Conservation (phyloP, 2,888 invertebrate species). For the Nemoura dubitans region DNA sequence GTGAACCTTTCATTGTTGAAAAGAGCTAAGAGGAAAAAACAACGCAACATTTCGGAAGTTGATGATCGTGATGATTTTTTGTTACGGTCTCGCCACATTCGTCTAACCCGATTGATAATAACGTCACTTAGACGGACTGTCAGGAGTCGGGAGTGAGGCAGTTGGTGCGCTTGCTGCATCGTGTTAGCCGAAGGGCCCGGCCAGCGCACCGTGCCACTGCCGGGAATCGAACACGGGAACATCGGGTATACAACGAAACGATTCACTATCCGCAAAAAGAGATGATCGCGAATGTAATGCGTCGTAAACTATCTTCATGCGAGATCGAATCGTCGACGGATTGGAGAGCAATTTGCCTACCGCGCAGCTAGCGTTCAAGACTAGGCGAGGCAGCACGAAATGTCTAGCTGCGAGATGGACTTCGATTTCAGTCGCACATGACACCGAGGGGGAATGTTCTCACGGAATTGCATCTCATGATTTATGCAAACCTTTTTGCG, state of each 20-base stretch:
- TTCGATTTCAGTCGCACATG: neutral
- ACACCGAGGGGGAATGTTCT: neutral
- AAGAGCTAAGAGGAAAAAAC: neutral
- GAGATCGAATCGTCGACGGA: no score
- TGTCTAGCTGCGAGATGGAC: neutral
- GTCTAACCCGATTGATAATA: neutral
- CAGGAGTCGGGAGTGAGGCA: neutral
- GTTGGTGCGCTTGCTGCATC: no score
- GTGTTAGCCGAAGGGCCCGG: no score
- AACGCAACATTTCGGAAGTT: neutral
- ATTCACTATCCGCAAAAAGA: neutral
- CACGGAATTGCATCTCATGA: neutral
- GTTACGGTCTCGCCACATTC: constrained; percentile 7
- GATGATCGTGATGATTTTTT: neutral
- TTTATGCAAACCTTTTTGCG: neutral
- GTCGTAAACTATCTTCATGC: neutral
- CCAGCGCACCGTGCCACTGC: no score
- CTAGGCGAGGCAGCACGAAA: neutral
- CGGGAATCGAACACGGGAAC: neutral
- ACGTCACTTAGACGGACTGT: constrained; percentile 1
- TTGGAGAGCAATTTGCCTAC: neutral
- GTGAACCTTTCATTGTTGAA: constrained; percentile 7
- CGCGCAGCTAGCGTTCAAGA: neutral
- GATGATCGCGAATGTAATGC: neutral
- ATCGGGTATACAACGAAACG: neutral